phyloP scores from a whole-genome alignment of 2,113 vertebrate genomes.

The Nesoenas mayeri region DNA sequence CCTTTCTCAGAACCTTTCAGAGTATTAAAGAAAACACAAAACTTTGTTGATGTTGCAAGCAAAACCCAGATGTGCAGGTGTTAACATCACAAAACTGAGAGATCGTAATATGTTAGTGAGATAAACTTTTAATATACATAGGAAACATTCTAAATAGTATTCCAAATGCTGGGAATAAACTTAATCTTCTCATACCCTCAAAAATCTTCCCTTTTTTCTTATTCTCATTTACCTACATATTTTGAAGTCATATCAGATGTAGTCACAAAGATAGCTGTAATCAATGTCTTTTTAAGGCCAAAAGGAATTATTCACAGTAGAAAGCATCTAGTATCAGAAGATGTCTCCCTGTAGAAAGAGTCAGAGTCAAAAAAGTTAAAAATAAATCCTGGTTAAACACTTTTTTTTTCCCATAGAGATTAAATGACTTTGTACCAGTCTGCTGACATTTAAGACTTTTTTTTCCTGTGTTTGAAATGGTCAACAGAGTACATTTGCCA shows the following conservation, averaged over 20 bases:
- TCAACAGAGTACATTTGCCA: background rate
- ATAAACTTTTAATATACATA: background rate
- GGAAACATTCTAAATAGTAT: background rate
- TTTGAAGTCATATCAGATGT: background rate
- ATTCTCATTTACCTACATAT: background rate
- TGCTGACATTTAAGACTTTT: background rate
- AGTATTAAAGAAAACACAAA: background rate
- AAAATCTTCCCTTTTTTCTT: background rate
- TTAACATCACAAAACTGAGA: background rate
- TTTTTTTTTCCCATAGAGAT: background rate
- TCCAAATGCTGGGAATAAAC: background rate
- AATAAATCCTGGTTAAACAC: background rate
- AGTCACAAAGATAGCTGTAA: background rate
- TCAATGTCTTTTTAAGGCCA: background rate
- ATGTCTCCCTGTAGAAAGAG: background rate
- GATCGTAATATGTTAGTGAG: background rate
- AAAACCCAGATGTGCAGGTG: background rate
- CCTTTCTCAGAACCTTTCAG: background rate
- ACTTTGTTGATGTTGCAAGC: background rate
- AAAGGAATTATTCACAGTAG: background rate
- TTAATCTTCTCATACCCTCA: background rate
- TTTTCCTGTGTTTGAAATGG: background rate
- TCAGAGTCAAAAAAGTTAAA: background rate
- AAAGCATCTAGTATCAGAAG: background rate
- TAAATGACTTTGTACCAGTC: background rate